Conservation (phyloP, 2,113 vertebrate species). For the Boleophthalmus pectinirostris region DNA sequence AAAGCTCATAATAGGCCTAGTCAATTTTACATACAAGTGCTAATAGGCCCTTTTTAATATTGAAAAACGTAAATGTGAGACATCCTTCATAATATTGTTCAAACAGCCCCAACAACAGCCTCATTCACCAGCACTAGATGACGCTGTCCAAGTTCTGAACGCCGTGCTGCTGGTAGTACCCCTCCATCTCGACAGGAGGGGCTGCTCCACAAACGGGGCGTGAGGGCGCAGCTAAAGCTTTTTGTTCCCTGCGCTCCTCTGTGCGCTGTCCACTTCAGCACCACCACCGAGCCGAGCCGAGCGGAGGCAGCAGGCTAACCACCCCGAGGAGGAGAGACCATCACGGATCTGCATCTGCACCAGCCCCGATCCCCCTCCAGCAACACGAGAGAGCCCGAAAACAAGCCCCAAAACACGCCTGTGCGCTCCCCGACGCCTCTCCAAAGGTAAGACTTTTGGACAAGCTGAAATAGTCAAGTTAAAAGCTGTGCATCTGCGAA, state of each 20-base stretch:
- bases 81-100: too few relatives aligned
- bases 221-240: constrained; percentile 19
- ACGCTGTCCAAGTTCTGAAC: constrained; percentile 15
- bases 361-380: constrained; percentile 21
- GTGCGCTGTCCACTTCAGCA: constrained; percentile 81
- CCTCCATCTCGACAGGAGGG: constrained; percentile 57
- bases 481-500: constrained; percentile 24
- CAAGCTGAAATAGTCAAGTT: constrained; percentile 47
- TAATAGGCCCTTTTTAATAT: too few relatives aligned
- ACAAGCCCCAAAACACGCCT: background rate
- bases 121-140: constrained; percentile 31
- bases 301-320: constrained; percentile 54
- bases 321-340: constrained; percentile 31
- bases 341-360: constrained; percentile 49
- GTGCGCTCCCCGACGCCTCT: background rate
- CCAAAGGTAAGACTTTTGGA: constrained; percentile 59
- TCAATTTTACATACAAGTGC: too few relatives aligned
- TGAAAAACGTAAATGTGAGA: too few relatives aligned
- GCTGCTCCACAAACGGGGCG: constrained; percentile 12
- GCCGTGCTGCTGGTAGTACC: background rate
- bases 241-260: constrained; percentile 54
- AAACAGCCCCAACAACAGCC: background rate
- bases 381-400: background rate
- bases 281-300: constrained; percentile 50
- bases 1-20: too few relatives aligned